Evolutionary conservation across 2,888 invertebrate species (phyloP).

Genomic region (Neoscelio sp.): DNA sequence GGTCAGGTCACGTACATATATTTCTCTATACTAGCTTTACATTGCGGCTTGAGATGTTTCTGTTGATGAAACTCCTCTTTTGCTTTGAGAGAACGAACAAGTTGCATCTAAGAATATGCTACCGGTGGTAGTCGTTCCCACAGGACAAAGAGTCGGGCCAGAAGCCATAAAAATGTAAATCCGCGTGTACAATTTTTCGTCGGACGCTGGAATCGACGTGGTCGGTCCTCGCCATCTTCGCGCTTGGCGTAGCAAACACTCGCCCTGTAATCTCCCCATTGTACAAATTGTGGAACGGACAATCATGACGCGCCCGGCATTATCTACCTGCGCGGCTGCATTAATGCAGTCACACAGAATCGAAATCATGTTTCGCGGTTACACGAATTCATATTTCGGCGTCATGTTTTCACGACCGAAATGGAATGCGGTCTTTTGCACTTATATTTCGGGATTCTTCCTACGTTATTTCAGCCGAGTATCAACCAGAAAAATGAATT

Average conservation of each 20-base stretch:
- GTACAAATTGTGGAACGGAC: constrained; percentile 70
- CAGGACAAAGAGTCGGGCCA: constrained; percentile 45
- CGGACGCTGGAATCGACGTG: constrained; percentile 6
- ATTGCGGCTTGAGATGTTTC: constrained; percentile 33
- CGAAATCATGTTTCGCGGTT: constrained; percentile 28
- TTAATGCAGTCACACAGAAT: constrained; percentile 12
- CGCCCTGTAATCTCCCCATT: constrained; percentile 74
- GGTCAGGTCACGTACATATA: constrained; percentile 47
- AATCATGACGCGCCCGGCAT: constrained; percentile 3
- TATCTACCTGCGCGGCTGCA: constrained; percentile 3
- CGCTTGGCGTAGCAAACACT: constrained; percentile 73
- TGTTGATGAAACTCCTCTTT: constrained; percentile 33
- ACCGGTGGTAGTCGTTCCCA: constrained; percentile 51
- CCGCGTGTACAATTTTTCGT: constrained; percentile 38
- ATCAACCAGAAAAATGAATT: constrained; percentile 10
- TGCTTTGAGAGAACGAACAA: constrained; percentile 34
- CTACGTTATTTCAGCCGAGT: no score
- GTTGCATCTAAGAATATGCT: constrained; percentile 26
- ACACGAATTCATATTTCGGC: neutral
- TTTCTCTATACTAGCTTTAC: constrained; percentile 38
- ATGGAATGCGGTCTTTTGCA: neutral
- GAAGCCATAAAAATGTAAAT: constrained; percentile 67
- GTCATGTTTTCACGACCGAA: neutral
- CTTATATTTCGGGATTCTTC: no score
- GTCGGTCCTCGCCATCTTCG: constrained; percentile 69